Conservation (phyloP, 2,113 vertebrate species). For the Pithys albifrons region DNA sequence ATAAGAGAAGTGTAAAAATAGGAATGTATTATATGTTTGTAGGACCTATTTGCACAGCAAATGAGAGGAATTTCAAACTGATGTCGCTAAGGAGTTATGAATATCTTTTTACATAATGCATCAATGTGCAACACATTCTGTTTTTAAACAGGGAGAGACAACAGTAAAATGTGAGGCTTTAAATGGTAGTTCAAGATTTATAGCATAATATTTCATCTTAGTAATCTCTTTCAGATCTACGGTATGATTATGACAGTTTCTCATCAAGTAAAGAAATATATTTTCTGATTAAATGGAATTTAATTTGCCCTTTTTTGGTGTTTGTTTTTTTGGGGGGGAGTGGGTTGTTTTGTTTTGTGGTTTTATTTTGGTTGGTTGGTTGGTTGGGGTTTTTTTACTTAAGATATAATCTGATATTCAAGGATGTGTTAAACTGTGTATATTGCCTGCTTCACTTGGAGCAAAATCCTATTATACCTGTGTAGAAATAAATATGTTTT, state of each 20-base stretch:
- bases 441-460: background rate
- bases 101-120: background rate
- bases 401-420: background rate
- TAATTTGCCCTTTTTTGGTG: background rate
- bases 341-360: too few species aligned
- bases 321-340: too few species aligned
- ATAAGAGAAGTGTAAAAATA: slow-evolving; percentile 8
- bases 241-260: background rate
- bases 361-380: too few species aligned
- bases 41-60: slow-evolving; percentile 12
- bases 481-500: background rate
- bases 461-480: background rate
- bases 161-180: background rate
- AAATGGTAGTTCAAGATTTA: background rate
- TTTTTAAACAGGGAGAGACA: background rate
- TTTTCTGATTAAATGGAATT: background rate
- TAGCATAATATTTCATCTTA: background rate
- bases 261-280: background rate
- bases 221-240: background rate
- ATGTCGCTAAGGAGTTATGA: background rate
- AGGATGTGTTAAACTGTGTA: background rate
- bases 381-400: background rate
- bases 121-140: background rate
- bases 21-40: background rate
- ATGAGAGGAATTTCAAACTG: background rate